phyloP scores from a whole-genome alignment of 1,140 invertebrate species.

The Zaprionus kolodkinae region DNA sequence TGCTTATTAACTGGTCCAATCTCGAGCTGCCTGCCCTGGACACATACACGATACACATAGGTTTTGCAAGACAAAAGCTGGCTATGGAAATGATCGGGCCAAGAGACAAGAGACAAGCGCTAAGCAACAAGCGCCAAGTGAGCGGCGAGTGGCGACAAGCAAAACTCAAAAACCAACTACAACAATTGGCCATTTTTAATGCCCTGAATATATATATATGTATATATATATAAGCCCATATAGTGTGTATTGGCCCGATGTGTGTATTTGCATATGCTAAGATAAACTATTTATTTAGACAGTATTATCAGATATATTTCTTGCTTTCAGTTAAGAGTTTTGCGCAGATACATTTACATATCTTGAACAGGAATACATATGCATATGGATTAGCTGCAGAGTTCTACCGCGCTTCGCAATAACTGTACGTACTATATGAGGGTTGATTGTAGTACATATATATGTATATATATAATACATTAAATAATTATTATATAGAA shows the following conservation, averaged over 20 bases:
- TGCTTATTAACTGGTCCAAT: conserved; percentile 74
- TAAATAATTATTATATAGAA: too few relatives aligned
- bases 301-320: conserved; percentile 1
- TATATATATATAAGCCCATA: not conserved
- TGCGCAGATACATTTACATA: conserved; percentile 7
- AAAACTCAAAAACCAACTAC: conserved; percentile 7
- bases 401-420: not conserved
- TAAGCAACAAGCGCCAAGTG: conserved; percentile 34
- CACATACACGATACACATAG: conserved; percentile 27
- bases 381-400: not conserved
- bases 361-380: not conserved
- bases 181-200: conserved; percentile 5
- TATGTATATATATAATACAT: too few relatives aligned
- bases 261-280: conserved; percentile 28
- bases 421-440: not conserved
- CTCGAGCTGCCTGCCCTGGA: conserved; percentile 5
- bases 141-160: conserved; percentile 6
- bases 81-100: conserved; percentile 55
- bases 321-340: not conserved
- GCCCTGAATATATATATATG: not conserved
- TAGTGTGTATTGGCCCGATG: not conserved
- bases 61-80: conserved; percentile 40
- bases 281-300: conserved; percentile 5
- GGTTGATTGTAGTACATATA: not conserved
- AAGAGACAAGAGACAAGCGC: conserved; percentile 35